These are phyloP conservation scores for Diploptera punctata DNA, from an alignment of 2,888 invertebrate species.

Conservation along the genomic window DNA sequence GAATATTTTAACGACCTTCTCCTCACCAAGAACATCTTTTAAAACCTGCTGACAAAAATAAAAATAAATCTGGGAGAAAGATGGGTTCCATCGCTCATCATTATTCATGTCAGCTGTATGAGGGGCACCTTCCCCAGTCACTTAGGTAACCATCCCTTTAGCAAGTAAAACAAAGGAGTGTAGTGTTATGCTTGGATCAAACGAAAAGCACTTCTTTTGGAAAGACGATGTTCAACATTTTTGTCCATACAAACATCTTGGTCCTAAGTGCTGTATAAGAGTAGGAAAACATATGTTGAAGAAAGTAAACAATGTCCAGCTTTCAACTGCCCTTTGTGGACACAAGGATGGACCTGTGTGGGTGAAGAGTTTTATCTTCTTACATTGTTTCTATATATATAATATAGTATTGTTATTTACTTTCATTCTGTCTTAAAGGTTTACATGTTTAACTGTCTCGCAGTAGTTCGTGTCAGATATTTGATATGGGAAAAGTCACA, in stretches of 20 bases:
- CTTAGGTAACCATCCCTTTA: background rate
- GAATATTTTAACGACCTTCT: constrained; percentile 1
- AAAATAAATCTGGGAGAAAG: background rate
- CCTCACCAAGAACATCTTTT: background rate
- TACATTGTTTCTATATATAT: no score
- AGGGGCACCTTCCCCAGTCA: background rate
- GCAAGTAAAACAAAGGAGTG: constrained; percentile 12
- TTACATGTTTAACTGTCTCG: no score
- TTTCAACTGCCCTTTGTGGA: no score
- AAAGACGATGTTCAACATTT: constrained; percentile 8
- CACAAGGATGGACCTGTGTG: no score
- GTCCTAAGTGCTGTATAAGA: background rate
- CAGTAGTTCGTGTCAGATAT: no score
- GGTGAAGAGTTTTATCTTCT: no score
- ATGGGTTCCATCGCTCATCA: constrained; percentile 3
- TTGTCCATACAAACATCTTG: background rate
- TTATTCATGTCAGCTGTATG: constrained; percentile 16
- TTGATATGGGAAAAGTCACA: no score
- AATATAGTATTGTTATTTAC: no score
- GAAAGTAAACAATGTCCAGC: background rate
- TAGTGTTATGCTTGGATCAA: constrained; percentile 12
- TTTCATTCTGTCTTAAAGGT: no score
- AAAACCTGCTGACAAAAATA: background rate
- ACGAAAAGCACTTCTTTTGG: background rate
- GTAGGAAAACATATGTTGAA: constrained; percentile 15